A percentile compares a stretch with the other conserved stretches of the same genome.
Evolutionary conservation across 2,888 invertebrate species (phyloP).

Genomic region (Scaeva pyrastri): DNA sequence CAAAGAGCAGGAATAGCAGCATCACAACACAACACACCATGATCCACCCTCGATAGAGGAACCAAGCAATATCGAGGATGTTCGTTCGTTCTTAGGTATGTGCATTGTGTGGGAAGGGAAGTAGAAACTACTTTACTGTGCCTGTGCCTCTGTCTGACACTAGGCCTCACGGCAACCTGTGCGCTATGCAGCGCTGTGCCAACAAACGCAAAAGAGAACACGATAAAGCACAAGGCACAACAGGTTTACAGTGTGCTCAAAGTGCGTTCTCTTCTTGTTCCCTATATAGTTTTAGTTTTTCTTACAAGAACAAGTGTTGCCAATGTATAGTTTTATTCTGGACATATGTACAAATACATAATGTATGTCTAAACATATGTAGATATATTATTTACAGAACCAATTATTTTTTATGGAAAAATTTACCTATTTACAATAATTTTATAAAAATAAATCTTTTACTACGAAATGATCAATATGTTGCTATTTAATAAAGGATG

Average conservation of each 20-base stretch:
- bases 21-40: slow-evolving; percentile 53
- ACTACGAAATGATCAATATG: too few species aligned
- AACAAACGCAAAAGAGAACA: slow-evolving; percentile 11
- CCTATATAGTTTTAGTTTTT: neutral
- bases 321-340: too few species aligned
- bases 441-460: too few species aligned
- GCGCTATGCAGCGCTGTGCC: neutral
- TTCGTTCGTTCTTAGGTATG: neutral
- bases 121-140: slow-evolving; percentile 13
- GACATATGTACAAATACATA: too few species aligned
- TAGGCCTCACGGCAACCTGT: slow-evolving; percentile 31
- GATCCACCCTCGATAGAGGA: slow-evolving; percentile 61
- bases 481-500: too few species aligned
- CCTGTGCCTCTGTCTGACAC: slow-evolving; percentile 41
- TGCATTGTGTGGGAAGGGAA: slow-evolving; percentile 24
- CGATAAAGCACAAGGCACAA: too few species aligned
- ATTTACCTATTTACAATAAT: too few species aligned
- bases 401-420: too few species aligned
- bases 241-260: slow-evolving; percentile 54
- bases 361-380: too few species aligned
- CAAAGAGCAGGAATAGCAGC: slow-evolving; percentile 11
- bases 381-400: too few species aligned
- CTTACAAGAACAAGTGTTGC: slow-evolving; percentile 28
- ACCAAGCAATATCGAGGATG: slow-evolving; percentile 8
- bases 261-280: slow-evolving; percentile 34